Evolutionary conservation across 2,888 invertebrate genomes (phyloP).

Genomic region (Dendrolimus houi): DNA sequence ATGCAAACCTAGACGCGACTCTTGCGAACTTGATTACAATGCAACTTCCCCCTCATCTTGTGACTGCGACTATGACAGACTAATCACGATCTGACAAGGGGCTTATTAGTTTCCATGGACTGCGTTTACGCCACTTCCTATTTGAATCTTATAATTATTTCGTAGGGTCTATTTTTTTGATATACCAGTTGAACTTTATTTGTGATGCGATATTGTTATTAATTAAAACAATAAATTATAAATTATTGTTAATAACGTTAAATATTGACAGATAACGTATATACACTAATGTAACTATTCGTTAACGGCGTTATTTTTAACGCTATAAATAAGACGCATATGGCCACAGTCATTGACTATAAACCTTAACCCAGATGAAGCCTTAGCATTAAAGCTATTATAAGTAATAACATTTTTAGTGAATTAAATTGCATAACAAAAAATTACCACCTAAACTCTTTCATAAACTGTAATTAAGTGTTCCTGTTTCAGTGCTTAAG

Average conservation of each 20-base stretch:
- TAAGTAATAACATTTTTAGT: too few relatives aligned
- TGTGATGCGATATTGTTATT: background rate
- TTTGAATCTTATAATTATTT: conserved; percentile 1
- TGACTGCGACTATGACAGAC: conserved; percentile 38
- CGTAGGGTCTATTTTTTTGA: background rate
- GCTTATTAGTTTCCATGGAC: conserved; percentile 30
- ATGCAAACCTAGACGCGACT: background rate
- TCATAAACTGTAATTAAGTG: too few relatives aligned
- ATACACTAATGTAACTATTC: background rate
- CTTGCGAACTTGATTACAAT: conserved; percentile 43
- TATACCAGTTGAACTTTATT: too few relatives aligned
- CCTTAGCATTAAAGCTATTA: too few relatives aligned
- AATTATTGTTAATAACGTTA: background rate
- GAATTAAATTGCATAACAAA: too few relatives aligned
- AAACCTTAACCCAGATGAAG: too few relatives aligned
- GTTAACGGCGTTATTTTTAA: background rate
- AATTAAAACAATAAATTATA: background rate
- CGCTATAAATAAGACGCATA: too few relatives aligned
- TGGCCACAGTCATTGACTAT: too few relatives aligned
- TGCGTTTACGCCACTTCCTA: conserved; percentile 20
- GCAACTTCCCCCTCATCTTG: conserved; percentile 25
- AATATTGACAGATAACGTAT: too few relatives aligned
- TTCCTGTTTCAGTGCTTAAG: too few relatives aligned
- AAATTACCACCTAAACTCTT: too few relatives aligned
- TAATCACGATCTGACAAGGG: conserved; percentile 52